Evolutionary conservation across 2,113 vertebrate species (phyloP).

Genomic region (Microcebus murinus): DNA sequence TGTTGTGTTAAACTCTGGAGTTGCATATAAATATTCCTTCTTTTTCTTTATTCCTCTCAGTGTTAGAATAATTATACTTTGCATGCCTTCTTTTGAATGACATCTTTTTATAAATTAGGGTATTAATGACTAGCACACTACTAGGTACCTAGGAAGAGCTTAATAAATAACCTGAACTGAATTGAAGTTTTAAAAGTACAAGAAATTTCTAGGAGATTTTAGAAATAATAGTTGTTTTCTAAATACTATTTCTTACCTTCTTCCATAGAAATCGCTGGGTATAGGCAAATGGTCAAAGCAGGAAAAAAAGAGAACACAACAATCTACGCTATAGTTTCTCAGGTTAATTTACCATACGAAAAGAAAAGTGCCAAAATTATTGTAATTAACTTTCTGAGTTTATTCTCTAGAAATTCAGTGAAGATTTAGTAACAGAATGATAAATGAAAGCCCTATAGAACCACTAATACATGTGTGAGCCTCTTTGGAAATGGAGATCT

Average conservation of each 20-base stretch:
- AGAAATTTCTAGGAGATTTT: conserved; percentile 18
- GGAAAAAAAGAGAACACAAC: conserved; percentile 74
- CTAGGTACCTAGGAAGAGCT: background rate
- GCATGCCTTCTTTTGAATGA: background rate
- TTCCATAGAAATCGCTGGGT: conserved; percentile 92
- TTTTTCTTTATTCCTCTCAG: background rate
- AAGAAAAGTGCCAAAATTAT: background rate
- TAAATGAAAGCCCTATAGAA: background rate
- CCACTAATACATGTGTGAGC: background rate
- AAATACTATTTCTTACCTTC: conserved; percentile 90
- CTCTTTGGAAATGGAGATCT: background rate
- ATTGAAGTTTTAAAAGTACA: background rate
- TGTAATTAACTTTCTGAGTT: background rate
- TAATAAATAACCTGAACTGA: background rate
- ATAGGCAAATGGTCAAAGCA: conserved; percentile 75
- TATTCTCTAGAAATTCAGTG: background rate
- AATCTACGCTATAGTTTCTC: background rate
- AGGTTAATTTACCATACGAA: conserved; percentile 51
- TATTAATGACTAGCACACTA: background rate
- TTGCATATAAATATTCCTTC: background rate
- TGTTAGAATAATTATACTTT: background rate
- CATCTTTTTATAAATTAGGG: background rate
- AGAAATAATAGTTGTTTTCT: background rate
- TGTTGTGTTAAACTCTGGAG: background rate
- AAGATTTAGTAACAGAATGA: background rate